These are phyloP conservation scores for Catocala fraxini DNA, from an alignment of 2,888 invertebrate genomes.

Conservation along the genomic window DNA sequence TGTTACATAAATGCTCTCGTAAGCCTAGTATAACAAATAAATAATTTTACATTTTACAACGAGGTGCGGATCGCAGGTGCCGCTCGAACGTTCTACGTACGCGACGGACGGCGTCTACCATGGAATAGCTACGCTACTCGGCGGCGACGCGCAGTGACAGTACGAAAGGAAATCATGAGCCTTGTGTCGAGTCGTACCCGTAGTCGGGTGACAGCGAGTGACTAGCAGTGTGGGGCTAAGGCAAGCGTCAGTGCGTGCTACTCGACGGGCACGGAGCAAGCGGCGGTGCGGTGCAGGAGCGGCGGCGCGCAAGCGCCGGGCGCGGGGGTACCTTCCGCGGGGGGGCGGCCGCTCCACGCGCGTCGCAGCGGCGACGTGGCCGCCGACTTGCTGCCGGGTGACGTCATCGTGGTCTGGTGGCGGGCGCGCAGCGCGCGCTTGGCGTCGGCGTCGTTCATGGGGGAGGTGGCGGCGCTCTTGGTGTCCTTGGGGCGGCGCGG, in stretches of 20 bases:
- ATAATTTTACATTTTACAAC: slow-evolving; percentile 22
- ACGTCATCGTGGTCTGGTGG: slow-evolving; percentile 60
- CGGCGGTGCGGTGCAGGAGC: slow-evolving; percentile 71
- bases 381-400: slow-evolving; percentile 62
- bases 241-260: slow-evolving; percentile 46
- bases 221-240: slow-evolving; percentile 12
- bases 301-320: slow-evolving; percentile 59
- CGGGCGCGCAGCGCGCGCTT: slow-evolving; percentile 37
- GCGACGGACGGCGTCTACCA: not conserved
- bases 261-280: slow-evolving; percentile 71
- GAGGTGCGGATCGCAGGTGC: slow-evolving; percentile 21
- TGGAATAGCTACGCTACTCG: not conserved
- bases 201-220: slow-evolving; percentile 6
- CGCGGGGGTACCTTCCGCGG: slow-evolving; percentile 31
- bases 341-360: slow-evolving; percentile 24
- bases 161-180: not conserved
- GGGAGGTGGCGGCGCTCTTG: slow-evolving; percentile 66
- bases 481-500: slow-evolving; percentile 6
- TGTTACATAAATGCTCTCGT: slow-evolving; percentile 39
- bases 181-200: slow-evolving; percentile 7
- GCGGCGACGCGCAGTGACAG: slow-evolving; percentile 4
- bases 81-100: slow-evolving; percentile 12
- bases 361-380: slow-evolving; percentile 60
- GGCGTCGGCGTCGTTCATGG: slow-evolving; percentile 48
- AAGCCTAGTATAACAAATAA: slow-evolving; percentile 33